Conservation (phyloP, 2,113 vertebrate species). For the Seriola quinqueradiata region DNA sequence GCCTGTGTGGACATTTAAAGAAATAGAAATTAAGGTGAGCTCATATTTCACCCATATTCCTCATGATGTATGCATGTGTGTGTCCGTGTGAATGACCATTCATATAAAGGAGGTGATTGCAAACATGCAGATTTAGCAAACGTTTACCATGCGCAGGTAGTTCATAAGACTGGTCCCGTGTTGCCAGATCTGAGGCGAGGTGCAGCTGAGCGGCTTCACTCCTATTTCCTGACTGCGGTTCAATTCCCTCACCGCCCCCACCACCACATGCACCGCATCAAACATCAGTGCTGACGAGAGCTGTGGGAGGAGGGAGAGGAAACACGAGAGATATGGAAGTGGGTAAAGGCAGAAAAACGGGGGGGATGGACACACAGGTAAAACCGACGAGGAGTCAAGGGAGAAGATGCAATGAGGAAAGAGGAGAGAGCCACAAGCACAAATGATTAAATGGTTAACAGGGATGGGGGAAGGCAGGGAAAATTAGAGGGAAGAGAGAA, state of each 20-base stretch:
- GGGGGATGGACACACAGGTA: slow-evolving; percentile 15
- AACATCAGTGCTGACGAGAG: slow-evolving; percentile 94
- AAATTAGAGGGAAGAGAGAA: slow-evolving; percentile 52
- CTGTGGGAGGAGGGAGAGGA: slow-evolving; percentile 74
- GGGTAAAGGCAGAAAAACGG: background rate
- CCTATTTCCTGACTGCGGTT: slow-evolving; percentile 97
- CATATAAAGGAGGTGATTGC: slow-evolving; percentile 2
- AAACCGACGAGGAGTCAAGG: slow-evolving; percentile 27
- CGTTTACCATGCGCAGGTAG: slow-evolving; percentile 76
- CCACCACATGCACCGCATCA: slow-evolving; percentile 95
- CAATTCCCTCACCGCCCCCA: slow-evolving; percentile 92
- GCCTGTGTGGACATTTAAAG: background rate
- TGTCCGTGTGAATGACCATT: background rate
- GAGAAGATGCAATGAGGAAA: slow-evolving; percentile 40
- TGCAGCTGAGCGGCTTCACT: slow-evolving; percentile 92
- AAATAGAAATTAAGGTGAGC: background rate
- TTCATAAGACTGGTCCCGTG: slow-evolving; percentile 91
- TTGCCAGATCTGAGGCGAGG: slow-evolving; percentile 93
- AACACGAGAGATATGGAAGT: background rate
- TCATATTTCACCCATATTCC: background rate
- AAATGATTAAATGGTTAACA: slow-evolving; percentile 60
- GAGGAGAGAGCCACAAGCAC: slow-evolving; percentile 23
- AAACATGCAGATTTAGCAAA: slow-evolving; percentile 15
- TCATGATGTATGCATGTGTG: slow-evolving; percentile 15
- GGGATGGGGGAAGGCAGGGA: slow-evolving; percentile 21